Base-by-base conservation (phyloP, 2,797 vertebrate genomes). In the Sorex maritimensis region DNA sequence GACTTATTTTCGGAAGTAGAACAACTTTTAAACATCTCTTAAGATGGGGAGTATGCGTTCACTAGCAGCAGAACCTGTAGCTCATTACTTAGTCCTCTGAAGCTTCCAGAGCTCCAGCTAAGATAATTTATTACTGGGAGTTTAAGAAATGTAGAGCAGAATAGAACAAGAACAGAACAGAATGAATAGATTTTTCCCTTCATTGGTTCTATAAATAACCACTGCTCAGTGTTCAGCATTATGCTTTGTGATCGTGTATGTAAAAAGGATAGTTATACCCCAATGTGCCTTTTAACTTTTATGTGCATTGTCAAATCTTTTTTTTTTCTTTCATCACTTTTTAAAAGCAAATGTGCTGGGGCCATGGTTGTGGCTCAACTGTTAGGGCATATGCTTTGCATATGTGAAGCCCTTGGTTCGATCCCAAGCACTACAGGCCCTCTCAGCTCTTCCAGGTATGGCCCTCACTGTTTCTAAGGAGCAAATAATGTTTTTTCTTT, bases 1-100 rank as follows among this genome's bases (percentile, higher is more conserved):
- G 80, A 34, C 85, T 97, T 46, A 44, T 94, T 95, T 81, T 52
- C 94, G 90, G 90, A 93, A 91, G 58, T 82, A 86, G 87, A 95
- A 72, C 34, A 92, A 89, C 89, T 95, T 94, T 90, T 96, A 94
- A 96, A 88, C 95, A 93, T 97, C 96, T 97, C 96, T 74, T 95
- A 7, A 80, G 94, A 92, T 92, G 95, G 80, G 68, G 90, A 94
- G 86, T 34, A 34, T 21, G 0, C 87, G 92, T 92, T 97, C 90
- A 88, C 0, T 72, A 86, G 71, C 61, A 93, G 93, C 63, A 80
- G 81, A 92, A 82, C 26, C 96, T 97, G 95, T 96, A 94, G 79
- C 86, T 95, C 95, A 96, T 97, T 95, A 95, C 78, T 92, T 97
- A 24, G 95, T 95, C 95, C 90, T 94, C 91, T 21, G 21, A 88